These are phyloP conservation scores for Diorhabda carinulata DNA, from an alignment of 1,140 invertebrate species.

Conservation along the genomic window DNA sequence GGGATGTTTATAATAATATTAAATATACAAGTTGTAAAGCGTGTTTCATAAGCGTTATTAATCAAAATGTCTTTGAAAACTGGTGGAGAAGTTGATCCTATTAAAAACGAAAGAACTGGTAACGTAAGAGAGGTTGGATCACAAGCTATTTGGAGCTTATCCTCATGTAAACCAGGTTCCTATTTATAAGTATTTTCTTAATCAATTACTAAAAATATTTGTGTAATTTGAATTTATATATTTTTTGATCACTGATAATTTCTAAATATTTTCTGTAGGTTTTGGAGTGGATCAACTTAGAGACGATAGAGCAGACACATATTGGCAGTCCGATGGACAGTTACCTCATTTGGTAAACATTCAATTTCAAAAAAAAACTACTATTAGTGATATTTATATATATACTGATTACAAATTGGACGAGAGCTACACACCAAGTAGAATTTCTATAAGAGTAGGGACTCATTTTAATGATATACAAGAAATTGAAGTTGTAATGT, in stretches of 20 bases:
- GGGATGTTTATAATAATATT: too few relatives aligned
- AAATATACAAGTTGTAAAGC: too few relatives aligned
- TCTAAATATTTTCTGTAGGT: slow-evolving; percentile 54
- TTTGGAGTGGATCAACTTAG: slow-evolving; percentile 96
- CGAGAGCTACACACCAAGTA: slow-evolving; percentile 97
- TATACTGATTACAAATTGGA: slow-evolving; percentile 98
- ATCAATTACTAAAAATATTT: too few relatives aligned
- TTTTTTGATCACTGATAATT: slow-evolving; percentile 4
- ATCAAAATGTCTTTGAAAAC: slow-evolving; percentile 26
- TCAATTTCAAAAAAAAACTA: slow-evolving; percentile 94
- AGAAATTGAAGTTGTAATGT: slow-evolving; percentile 91
- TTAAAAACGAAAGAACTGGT: slow-evolving; percentile 68
- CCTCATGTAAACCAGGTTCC: slow-evolving; percentile 93
- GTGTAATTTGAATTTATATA: background rate
- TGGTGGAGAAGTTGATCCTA: slow-evolving; percentile 53
- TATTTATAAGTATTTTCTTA: background rate
- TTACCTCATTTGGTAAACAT: slow-evolving; percentile 97
- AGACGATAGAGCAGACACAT: slow-evolving; percentile 93
- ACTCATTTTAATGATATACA: slow-evolving; percentile 98
- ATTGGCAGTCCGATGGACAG: slow-evolving; percentile 99
- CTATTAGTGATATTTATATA: slow-evolving; percentile 91
- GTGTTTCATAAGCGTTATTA: background rate
- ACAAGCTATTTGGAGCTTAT: slow-evolving; percentile 96
- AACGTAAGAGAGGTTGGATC: slow-evolving; percentile 89
- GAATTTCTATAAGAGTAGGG: slow-evolving; percentile 91